These are phyloP conservation scores for Netelia melanura DNA, from an alignment of 2,888 invertebrate species.

Conservation along the genomic window DNA sequence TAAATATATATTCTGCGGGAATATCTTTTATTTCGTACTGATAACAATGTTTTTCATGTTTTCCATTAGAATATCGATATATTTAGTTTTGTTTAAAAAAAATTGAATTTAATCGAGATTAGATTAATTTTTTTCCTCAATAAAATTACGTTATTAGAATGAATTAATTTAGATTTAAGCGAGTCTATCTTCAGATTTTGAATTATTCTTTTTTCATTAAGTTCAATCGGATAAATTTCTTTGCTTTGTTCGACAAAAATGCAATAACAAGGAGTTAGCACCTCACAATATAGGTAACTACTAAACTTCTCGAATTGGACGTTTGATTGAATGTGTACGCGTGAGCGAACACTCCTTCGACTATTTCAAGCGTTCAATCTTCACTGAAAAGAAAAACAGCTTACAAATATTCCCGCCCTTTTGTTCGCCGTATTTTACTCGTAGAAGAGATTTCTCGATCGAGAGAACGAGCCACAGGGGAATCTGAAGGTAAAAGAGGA, in stretches of 20 bases:
- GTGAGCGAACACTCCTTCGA: not conserved
- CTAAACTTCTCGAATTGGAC: not conserved
- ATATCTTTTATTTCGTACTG: not conserved
- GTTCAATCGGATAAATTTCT: not conserved
- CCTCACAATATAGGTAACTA: not conserved
- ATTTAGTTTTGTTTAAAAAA: no score
- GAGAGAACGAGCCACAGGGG: slow-evolving; percentile 34
- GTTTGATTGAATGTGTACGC: not conserved
- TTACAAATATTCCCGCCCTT: not conserved
- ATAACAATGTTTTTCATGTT: no score
- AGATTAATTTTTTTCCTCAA: no score
- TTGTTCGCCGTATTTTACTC: slow-evolving; percentile 9
- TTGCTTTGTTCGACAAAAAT: not conserved
- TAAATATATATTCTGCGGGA: not conserved
- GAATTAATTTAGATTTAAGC: no score
- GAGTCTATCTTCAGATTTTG: not conserved
- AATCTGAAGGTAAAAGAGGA: slow-evolving; percentile 16
- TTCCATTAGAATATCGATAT: no score
- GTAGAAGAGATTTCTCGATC: slow-evolving; percentile 6
- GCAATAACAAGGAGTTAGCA: not conserved
- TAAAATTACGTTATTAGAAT: no score
- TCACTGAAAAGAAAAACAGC: not conserved
- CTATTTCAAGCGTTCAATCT: not conserved
- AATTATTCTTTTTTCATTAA: not conserved
- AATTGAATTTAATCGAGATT: no score